A percentile compares a stretch with the other conserved stretches of the same genome.
Evolutionary conservation across 1,140 invertebrate genomes (phyloP).

Genomic region (Sinonovacula constricta): DNA sequence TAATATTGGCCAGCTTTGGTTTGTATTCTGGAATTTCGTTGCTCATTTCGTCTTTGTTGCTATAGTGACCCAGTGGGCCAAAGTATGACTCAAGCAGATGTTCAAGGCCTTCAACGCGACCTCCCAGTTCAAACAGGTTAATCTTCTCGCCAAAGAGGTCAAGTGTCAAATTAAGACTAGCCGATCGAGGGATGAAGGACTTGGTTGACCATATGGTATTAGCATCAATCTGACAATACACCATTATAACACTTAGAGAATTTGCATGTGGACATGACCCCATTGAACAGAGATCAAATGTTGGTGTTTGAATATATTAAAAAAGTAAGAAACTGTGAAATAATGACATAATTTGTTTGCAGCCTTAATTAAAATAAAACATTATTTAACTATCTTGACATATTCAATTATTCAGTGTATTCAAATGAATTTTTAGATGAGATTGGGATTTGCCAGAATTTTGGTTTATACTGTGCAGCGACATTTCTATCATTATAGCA

Average conservation of each 20-base stretch:
- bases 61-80: conserved; percentile 76
- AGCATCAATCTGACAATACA: conserved; percentile 62
- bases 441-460: no score
- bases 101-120: conserved; percentile 92
- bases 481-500: no score
- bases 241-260: background rate
- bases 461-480: no score
- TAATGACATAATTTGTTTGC: no score
- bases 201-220: conserved; percentile 91
- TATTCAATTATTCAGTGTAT: no score
- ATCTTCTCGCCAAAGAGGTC: conserved; percentile 91
- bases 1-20: conserved; percentile 22
- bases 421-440: no score
- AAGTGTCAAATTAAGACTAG: conserved; percentile 88
- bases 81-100: conserved; percentile 89
- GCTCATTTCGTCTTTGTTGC: conserved; percentile 10
- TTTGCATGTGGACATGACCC: no score
- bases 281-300: no score
- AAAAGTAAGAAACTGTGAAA: no score
- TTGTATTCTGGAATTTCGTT: conserved; percentile 28
- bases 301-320: no score
- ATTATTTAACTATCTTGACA: no score
- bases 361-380: no score
- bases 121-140: conserved; percentile 91
- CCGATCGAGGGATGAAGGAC: conserved; percentile 90